These are phyloP conservation scores for Oncorhynchus keta DNA, from an alignment of 2,113 vertebrate species.

Conservation along the genomic window DNA sequence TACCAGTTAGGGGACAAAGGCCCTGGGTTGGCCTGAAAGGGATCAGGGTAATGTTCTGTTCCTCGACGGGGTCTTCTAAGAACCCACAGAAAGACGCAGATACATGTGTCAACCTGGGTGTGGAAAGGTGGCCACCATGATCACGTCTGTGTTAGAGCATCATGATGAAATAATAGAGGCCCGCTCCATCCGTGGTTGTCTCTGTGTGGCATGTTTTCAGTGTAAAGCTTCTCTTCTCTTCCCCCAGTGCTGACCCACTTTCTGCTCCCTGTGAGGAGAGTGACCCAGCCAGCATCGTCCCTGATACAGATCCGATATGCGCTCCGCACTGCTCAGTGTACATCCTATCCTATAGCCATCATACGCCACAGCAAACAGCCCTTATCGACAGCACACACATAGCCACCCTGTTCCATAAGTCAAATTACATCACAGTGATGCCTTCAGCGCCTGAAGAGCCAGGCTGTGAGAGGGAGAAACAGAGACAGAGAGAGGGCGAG, in stretches of 20 bases:
- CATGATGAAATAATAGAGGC: too few relatives aligned
- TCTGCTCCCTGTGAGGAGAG: constrained; percentile 40
- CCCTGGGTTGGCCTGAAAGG: too few relatives aligned
- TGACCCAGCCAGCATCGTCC: constrained; percentile 44
- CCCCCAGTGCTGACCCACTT: constrained; percentile 44
- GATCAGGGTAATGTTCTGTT: too few relatives aligned
- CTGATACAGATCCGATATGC: constrained; percentile 34
- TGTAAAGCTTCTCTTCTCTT: constrained; percentile 16
- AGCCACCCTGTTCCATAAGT: too few relatives aligned
- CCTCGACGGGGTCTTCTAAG: too few relatives aligned
- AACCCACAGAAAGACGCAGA: too few relatives aligned
- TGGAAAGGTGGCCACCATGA: too few relatives aligned
- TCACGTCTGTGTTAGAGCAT: too few relatives aligned
- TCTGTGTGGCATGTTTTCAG: too few relatives aligned
- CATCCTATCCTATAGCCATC: constrained; percentile 2
- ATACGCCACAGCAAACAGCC: background rate
- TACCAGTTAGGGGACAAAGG: too few relatives aligned
- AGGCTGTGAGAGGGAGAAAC: background rate
- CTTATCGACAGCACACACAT: background rate
- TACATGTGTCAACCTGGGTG: too few relatives aligned
- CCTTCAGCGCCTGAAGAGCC: background rate
- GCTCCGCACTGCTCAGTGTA: constrained; percentile 10
- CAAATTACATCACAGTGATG: background rate
- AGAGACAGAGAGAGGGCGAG: background rate
- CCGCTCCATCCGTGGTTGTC: too few relatives aligned